Base-by-base conservation (phyloP, 2,888 invertebrate species). In the Lasioglossum figueresi region DNA sequence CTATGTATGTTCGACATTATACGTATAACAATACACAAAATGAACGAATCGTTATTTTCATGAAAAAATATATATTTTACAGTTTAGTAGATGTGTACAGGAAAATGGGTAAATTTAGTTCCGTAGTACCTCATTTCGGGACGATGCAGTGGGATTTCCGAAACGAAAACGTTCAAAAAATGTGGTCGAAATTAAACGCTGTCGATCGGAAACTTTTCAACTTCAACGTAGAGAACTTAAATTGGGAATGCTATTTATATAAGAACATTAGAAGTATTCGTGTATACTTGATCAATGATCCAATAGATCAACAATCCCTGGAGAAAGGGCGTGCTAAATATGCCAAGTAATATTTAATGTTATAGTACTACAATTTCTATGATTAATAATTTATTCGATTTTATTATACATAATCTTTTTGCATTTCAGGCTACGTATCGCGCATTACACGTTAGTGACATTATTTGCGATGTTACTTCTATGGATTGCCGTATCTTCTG, bases 111-210 rank as follows among this genome's bases (percentile, higher is more conserved):
- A 97, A 96, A 88, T 96, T 98, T 76, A 96, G 97, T 77, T 95
- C 96, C 66, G 97, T 97, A 0, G 95, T 98, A 81, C 96, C 97
- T 87, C 98, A 97, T 95, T 98, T 98, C 95, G 97, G 97, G 4
- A 96, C 96, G 16, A 96, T 97, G 86, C 96, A 97, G 88, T 98
- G 98, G 98, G 95, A 95, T 71, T 98, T 98, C 92, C 94, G 95
- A 1, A 97, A 97, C 87, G 95, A 95, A 16, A 96, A 96, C 79
- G 96, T 97, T 0, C 92, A 96, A 31, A 94, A 93, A 3, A 96
- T 98, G 90, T 97, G 97, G 96, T 93, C 95, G 0, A 95, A 96
- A 0, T 92, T 98, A 75, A 95, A 96, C 0, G 94, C 95, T 0
- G 94, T 94, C 0, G 98, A 97, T 92, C 95, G 95, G 84, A 94